Conservation (phyloP, 2,888 invertebrate species). For the Apocheima hispidaria region DNA sequence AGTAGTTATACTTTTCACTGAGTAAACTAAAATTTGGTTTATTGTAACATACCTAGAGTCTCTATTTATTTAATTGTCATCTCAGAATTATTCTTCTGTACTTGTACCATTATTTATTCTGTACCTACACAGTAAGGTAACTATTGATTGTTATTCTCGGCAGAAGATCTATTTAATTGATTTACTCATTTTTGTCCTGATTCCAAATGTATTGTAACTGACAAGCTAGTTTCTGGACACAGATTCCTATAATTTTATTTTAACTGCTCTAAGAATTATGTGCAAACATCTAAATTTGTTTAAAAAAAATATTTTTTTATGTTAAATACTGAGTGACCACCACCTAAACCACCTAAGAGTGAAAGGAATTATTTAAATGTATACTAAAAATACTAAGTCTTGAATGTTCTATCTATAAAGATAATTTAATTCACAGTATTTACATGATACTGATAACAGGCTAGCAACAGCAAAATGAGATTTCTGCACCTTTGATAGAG, state of each 20-base stretch:
- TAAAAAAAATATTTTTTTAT: background rate
- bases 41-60: too few species aligned
- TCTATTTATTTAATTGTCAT: too few species aligned
- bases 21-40: too few species aligned
- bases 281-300: background rate
- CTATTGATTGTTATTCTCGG: background rate
- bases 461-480: slow-evolving; percentile 10
- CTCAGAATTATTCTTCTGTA: too few species aligned
- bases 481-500: slow-evolving; percentile 14
- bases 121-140: too few species aligned
- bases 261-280: background rate
- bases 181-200: background rate
- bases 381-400: slow-evolving; percentile 8
- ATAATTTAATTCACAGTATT: slow-evolving; percentile 21
- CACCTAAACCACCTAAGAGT: too few species aligned
- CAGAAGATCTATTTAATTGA: background rate
- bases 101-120: too few species aligned
- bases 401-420: slow-evolving; percentile 28
- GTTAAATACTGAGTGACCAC: too few species aligned
- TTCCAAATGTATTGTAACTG: background rate
- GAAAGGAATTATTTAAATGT: background rate
- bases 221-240: background rate
- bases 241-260: background rate
- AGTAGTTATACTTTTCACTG: too few species aligned
- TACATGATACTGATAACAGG: slow-evolving; percentile 24